Evolutionary conservation across 1,140 invertebrate genomes (phyloP), one percentile per base, ranked within the genome.

Genomic region (Rhyzopertha dominica): DNA sequence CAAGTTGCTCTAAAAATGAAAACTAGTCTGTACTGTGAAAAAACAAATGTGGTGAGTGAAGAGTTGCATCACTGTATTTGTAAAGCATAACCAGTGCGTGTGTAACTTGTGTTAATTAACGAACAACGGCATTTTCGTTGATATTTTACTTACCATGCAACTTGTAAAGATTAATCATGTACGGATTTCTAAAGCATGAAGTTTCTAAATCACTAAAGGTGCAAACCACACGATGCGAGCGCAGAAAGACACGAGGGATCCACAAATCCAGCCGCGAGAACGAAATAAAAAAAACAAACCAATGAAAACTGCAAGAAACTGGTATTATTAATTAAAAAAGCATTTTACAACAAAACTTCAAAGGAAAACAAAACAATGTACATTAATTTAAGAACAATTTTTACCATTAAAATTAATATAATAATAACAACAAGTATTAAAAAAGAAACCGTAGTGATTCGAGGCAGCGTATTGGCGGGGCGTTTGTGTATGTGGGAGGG

Each of bases 331-430:
- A 63, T 67, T 63, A 75, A 78, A 76, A 74, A 76, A 77, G 77
- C 76, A 75, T 77, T 77, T 73, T 76, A 75, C 75, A 78, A 67
- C 75, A 78, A 78, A 76, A 77, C 76, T 75, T 76, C 75, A 77
- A 77, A 62, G 58, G 64, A 77, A 76, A 77, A 76, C 74, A 78
- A 78, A 78, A 78, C 75, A 75, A 77, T 75, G 72, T 77, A 78
- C 76, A 77, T 76, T 62, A 77, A 76, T 77, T 77, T 77, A 76
- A 76, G 76, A 78, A 78, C 75, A 78, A 74, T 74, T 71, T 75
- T 76, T 75, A 76, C 74, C 73, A 75, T 74, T 75, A 64, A 64
- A 65, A 54, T 59, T 74, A 76, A 68, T 71, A 74, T 74, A 75
- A 75, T 74, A 74, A 76, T 78, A 79, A 77, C 75, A 79, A 78